phyloP scores from a whole-genome alignment of 1,140 invertebrate species.

The Anthonomus grandis region DNA sequence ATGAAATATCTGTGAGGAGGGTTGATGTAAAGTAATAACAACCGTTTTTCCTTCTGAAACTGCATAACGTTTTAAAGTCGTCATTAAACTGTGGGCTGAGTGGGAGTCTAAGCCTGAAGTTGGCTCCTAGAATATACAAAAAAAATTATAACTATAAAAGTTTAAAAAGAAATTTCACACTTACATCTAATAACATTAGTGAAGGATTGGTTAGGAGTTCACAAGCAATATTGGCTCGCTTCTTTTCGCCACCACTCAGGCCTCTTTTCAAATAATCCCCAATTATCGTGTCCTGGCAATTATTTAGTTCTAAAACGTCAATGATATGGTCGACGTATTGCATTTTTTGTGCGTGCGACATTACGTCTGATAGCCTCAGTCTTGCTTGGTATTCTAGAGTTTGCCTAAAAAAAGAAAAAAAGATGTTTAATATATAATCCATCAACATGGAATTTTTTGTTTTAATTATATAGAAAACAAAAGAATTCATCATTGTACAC shows the following conservation, averaged over 20 bases:
- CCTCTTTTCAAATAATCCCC: constrained; percentile 76
- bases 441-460: too few species aligned
- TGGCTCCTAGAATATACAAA: constrained; percentile 63
- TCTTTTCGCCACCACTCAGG: constrained; percentile 84
- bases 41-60: constrained; percentile 77
- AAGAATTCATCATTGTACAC: too few species aligned
- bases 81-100: constrained; percentile 73
- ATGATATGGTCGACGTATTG: constrained; percentile 78
- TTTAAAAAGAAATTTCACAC: constrained; percentile 40
- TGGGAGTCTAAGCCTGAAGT: constrained; percentile 84
- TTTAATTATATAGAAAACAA: too few species aligned
- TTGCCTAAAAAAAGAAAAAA: constrained; percentile 53
- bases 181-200: constrained; percentile 82
- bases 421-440: too few species aligned
- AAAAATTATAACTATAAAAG: constrained; percentile 2
- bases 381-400: constrained; percentile 73
- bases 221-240: constrained; percentile 81
- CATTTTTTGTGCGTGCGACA: constrained; percentile 72
- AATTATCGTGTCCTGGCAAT: constrained; percentile 79
- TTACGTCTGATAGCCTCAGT: constrained; percentile 70
- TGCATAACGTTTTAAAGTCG: constrained; percentile 71
- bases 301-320: constrained; percentile 69
- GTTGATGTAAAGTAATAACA: constrained; percentile 81
- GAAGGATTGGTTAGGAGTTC: constrained; percentile 82
- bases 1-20: constrained; percentile 85